These are phyloP conservation scores for Anthopleura sola DNA, from an alignment of 64 coral and sea anemone species.

Conservation along the genomic window DNA sequence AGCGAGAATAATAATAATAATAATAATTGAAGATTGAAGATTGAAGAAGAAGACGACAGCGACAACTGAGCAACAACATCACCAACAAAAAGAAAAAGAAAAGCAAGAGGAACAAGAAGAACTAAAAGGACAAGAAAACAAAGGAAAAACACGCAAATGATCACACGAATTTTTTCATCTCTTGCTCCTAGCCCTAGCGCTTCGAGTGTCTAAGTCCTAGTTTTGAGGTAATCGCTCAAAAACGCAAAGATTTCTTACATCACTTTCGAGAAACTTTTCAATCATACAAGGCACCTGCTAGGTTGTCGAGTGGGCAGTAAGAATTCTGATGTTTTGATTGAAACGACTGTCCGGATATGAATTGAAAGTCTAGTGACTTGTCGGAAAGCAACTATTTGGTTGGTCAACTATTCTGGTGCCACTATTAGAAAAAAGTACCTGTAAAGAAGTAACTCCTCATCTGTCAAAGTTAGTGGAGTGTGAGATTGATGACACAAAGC, in stretches of 20 bases:
- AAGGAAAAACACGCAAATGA: no score
- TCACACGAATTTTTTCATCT: no score
- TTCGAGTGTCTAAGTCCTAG: background rate
- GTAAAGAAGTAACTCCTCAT: background rate
- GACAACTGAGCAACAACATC: no score
- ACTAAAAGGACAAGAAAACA: no score
- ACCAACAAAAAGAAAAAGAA: no score
- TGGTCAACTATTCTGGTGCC: background rate
- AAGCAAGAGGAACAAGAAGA: no score
- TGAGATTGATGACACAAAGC: background rate
- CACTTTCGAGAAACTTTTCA: background rate
- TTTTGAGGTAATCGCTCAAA: background rate
- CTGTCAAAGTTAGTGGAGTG: background rate
- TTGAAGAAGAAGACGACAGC: no score
- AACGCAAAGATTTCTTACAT: constrained; percentile 6
- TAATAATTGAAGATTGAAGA: no score
- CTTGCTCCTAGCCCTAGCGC: no score
- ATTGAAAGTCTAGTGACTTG: background rate
- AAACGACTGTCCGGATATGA: background rate
- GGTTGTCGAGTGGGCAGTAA: background rate
- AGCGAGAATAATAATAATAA: no score
- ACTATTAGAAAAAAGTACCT: background rate
- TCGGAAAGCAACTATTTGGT: background rate
- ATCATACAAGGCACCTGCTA: background rate
- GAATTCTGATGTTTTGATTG: background rate